These are phyloP conservation scores for Cheilosia vernalis DNA, from an alignment of 2,888 invertebrate species.

Conservation along the genomic window DNA sequence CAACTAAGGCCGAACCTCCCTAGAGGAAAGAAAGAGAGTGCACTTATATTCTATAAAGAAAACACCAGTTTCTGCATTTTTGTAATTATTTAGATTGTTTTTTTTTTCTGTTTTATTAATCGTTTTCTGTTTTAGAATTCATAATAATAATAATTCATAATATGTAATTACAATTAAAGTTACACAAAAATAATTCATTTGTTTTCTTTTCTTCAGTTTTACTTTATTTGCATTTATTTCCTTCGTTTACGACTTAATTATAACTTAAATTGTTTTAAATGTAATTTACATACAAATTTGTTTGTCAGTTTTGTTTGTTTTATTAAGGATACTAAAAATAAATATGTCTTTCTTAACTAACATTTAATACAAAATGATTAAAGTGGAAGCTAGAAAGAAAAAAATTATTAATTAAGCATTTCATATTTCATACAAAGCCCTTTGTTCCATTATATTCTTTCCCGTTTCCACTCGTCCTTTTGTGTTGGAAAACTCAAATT, in stretches of 20 bases:
- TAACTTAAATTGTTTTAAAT: conserved; percentile 47
- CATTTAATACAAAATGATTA: conserved; percentile 32
- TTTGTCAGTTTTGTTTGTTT: conserved; percentile 21
- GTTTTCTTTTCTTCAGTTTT: conserved; percentile 20
- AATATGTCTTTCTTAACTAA: conserved; percentile 74
- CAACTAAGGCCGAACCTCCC: too few relatives aligned
- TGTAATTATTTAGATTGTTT: conserved; percentile 37
- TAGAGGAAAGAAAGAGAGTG: too few relatives aligned
- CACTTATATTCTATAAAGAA: not conserved
- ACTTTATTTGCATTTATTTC: conserved; percentile 17
- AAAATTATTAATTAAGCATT: conserved; percentile 19
- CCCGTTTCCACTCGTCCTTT: conserved; percentile 13
- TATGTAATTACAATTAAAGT: conserved; percentile 45
- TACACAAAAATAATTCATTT: conserved; percentile 57
- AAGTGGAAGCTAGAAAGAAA: conserved; percentile 41
- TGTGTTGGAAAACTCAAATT: conserved; percentile 11
- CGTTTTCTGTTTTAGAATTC: conserved; percentile 43
- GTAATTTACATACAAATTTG: conserved; percentile 25
- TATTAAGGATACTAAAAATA: conserved; percentile 63
- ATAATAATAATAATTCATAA: conserved; percentile 57
- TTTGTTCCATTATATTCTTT: conserved; percentile 12
- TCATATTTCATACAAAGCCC: not conserved
- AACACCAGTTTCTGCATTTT: conserved; percentile 24
- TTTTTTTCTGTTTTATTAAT: conserved; percentile 60
- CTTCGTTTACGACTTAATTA: conserved; percentile 14